phyloP scores from a whole-genome alignment of 2,113 vertebrate species.

The Nycticorax nycticorax region DNA sequence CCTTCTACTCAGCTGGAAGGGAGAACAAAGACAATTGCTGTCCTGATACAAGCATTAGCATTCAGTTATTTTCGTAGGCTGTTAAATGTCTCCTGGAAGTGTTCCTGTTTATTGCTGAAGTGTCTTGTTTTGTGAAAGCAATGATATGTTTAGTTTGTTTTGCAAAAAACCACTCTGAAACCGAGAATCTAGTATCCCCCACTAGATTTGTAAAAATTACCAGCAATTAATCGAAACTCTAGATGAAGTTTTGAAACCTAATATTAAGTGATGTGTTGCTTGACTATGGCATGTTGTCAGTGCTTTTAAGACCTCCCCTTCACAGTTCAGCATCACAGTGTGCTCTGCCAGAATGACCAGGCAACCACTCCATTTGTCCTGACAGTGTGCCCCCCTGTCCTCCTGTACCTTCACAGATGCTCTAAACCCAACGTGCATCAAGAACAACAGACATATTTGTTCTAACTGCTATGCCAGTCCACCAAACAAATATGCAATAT shows the following conservation, averaged over 20 bases:
- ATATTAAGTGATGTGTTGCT: neutral
- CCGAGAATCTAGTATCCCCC: neutral
- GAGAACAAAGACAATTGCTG: neutral
- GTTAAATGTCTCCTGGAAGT: neutral
- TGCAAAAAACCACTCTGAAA: neutral
- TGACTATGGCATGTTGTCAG: neutral
- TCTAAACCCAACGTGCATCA: neutral
- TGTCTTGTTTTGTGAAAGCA: neutral
- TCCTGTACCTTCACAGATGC: neutral
- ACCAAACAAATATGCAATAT: neutral
- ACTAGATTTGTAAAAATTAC: neutral
- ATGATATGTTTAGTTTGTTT: neutral
- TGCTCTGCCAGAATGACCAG: neutral
- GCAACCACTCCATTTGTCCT: neutral
- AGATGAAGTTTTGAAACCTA: neutral
- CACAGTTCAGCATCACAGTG: neutral
- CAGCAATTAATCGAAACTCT: neutral
- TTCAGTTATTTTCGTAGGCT: neutral
- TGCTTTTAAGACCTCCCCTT: neutral
- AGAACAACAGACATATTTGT: neutral
- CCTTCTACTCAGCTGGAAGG: neutral
- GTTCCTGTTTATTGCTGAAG: neutral
- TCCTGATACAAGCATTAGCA: neutral
- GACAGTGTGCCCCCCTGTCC: neutral
- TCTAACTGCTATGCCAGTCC: neutral